A percentile compares a stretch with the other conserved stretches of the same genome.
Conservation (phyloP, 2,888 invertebrate species). For the Agrenia bidenticulata region DNA sequence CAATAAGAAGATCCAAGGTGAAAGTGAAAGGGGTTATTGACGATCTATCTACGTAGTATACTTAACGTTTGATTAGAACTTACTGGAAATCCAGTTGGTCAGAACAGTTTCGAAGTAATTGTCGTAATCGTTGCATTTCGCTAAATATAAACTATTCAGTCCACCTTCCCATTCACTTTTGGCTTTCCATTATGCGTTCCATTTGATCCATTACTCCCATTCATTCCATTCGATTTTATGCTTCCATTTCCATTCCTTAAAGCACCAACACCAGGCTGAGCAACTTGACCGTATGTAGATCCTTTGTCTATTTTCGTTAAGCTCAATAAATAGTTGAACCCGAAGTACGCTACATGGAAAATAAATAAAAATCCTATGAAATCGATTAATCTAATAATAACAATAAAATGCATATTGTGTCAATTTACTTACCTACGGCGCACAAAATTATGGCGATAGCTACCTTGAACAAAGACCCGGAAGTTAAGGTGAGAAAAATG, state of each 20-base stretch:
- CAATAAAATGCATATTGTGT: no score
- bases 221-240: conserved; percentile 17
- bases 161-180: conserved; percentile 1
- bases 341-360: conserved; percentile 69
- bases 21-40: no score
- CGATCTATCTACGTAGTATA: no score
- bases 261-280: not conserved
- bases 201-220: not conserved
- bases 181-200: no score
- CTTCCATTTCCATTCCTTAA: conserved; percentile 5
- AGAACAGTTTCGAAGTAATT: no score
- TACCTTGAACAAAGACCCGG: conserved; percentile 71
- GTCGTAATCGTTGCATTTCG: no score
- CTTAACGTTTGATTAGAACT: no score
- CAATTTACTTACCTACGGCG: conserved; percentile 72
- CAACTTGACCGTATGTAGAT: conserved; percentile 69
- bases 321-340: conserved; percentile 76
- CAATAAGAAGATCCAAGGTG: no score
- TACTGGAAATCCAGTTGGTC: no score
- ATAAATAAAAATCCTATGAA: conserved; percentile 39
- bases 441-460: conserved; percentile 70
- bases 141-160: conserved; percentile 2
- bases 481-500: conserved; percentile 67
- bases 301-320: conserved; percentile 82
- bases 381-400: no score